A percentile compares a stretch with the other conserved stretches of the same genome.
phyloP scores from a whole-genome alignment of 2,888 invertebrate species.

The Acleris literana region DNA sequence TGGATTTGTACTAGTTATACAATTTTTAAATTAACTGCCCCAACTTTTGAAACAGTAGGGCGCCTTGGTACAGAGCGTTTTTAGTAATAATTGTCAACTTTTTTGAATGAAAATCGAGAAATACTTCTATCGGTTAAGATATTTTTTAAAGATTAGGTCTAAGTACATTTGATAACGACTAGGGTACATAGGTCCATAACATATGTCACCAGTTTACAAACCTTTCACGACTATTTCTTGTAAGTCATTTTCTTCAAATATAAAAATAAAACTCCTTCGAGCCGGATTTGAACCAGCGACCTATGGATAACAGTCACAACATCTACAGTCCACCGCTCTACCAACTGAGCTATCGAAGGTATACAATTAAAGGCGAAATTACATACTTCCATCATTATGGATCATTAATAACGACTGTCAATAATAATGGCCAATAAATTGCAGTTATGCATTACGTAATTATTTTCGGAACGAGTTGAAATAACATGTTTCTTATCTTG shows the following conservation, averaged over 20 bases:
- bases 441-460: neutral
- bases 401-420: neutral
- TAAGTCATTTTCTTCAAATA: neutral
- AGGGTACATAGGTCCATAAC: no score
- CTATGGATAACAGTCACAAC: slow-evolving; percentile 75
- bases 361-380: neutral
- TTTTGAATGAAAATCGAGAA: no score
- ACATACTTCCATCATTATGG: neutral
- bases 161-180: no score
- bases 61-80: no score
- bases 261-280: slow-evolving; percentile 63
- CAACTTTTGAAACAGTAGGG: no score
- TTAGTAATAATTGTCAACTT: no score
- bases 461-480: neutral
- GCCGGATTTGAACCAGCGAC: slow-evolving; percentile 83
- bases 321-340: slow-evolving; percentile 75
- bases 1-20: no score
- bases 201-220: no score
- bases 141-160: no score
- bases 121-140: no score
- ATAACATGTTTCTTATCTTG: neutral
- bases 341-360: slow-evolving; percentile 77
- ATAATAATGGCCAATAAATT: neutral
- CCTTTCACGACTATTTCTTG: no score
- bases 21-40: no score